These are phyloP conservation scores for Melieria omissa DNA, from an alignment of 2,888 invertebrate species.

Conservation along the genomic window DNA sequence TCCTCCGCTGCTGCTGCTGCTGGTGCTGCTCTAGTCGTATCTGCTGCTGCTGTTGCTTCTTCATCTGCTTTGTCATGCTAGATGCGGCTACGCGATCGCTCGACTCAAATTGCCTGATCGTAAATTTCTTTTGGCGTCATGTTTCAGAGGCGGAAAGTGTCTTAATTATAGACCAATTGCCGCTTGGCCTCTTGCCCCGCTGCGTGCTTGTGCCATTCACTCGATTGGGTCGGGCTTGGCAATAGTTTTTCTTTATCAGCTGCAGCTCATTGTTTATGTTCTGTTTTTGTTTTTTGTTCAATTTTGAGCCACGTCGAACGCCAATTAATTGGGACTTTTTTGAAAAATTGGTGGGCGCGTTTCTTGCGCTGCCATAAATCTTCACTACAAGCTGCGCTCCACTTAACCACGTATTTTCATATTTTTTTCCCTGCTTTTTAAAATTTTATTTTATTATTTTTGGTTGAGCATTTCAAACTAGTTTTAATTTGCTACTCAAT, in stretches of 20 bases:
- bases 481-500: background rate
- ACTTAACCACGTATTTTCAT: background rate
- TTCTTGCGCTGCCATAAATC: slow-evolving; percentile 5
- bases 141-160: slow-evolving; percentile 27
- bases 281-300: too few species aligned
- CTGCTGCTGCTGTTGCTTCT: background rate
- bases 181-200: slow-evolving; percentile 6
- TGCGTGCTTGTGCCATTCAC: too few species aligned
- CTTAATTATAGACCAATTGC: slow-evolving; percentile 24
- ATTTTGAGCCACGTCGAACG: too few species aligned
- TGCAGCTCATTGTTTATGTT: too few species aligned
- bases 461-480: slow-evolving; percentile 1
- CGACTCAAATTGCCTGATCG: slow-evolving; percentile 26
- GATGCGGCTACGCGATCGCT: background rate
- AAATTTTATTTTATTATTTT: background rate
- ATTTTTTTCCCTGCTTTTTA: background rate
- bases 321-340: background rate
- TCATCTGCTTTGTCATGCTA: background rate
- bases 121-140: slow-evolving; percentile 9
- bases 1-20: slow-evolving; percentile 27
- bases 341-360: slow-evolving; percentile 30
- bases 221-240: too few species aligned
- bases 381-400: background rate
- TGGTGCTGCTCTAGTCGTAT: background rate
- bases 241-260: too few species aligned